Evolutionary conservation across 2,888 invertebrate genomes (phyloP), one percentile per base, ranked within the genome.

Genomic region (Epsilonema sp.): DNA sequence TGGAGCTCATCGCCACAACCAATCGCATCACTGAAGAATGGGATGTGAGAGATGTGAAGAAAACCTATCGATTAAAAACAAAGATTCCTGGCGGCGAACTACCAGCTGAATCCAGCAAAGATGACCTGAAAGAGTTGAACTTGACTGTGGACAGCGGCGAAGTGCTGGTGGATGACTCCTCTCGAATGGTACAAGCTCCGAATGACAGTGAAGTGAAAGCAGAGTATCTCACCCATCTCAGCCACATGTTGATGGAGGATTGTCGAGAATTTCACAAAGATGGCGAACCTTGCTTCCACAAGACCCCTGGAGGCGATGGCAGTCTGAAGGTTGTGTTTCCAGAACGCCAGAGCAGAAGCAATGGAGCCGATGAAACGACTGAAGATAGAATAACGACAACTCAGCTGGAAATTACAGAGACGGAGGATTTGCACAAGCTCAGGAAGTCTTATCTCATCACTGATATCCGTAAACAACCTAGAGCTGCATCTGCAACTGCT

Each of bases 211-310:
- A 21, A 36, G 44, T 44, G 2, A 44, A 44, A 36, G 42, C 21
- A n/a, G 48, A 48, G 42, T 48, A 45, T 24, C 37, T 48, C 31
- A 45, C 45, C 11, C 47, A 48, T 41, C 42, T 48, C 3, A 45
- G 45, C n/a, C 48, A 48, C 42, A 48, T 48, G 48, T 25, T 48
- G 36, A 40, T 48, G 24, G 45, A 48, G n/a, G 44, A 48, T 16
- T 48, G 48, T 24, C n/a, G 20, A 8, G 19, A 44, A 19, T 48
- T 48, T 24, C 48, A 48, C 25, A 21, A 20, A 19, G 40, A 45
- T 19, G 21, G 21, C 13, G 23, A 37, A 3, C 43, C 43, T 8
- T 8, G 16, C 31, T 31, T 16, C 31, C 8, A 11, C 31, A 8
- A 31, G 8, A 31, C 31, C 31, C 8, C 31, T 31, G 31, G 16